Evolutionary conservation across 2,888 invertebrate genomes (phyloP).

Genomic region (Drosophila mulleri): DNA sequence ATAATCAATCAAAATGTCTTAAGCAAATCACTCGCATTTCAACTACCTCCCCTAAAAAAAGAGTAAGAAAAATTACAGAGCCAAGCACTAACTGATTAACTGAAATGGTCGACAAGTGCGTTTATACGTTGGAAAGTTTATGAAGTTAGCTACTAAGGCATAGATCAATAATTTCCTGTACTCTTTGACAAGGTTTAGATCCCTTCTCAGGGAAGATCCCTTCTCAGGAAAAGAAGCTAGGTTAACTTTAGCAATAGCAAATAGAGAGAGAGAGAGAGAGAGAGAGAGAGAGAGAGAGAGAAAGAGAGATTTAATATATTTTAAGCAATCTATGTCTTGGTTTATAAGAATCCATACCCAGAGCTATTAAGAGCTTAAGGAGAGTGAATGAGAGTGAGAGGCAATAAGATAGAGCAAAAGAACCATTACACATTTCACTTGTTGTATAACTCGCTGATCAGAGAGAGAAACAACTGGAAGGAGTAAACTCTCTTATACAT

Average conservation of each 20-base stretch:
- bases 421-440: too few relatives aligned
- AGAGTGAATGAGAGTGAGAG: not conserved
- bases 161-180: not conserved
- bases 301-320: not conserved
- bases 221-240: too few relatives aligned
- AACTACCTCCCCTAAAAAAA: slow-evolving; percentile 60
- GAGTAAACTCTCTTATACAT: too few relatives aligned
- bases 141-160: not conserved
- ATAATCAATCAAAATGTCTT: slow-evolving; percentile 82
- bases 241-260: too few relatives aligned
- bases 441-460: too few relatives aligned
- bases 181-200: too few relatives aligned
- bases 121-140: slow-evolving; percentile 24
- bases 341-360: not conserved
- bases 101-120: slow-evolving; percentile 19
- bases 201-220: too few relatives aligned
- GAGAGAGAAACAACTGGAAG: too few relatives aligned
- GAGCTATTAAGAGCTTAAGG: not conserved
- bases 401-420: too few relatives aligned
- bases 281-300: not conserved
- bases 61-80: slow-evolving; percentile 49
- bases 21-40: slow-evolving; percentile 78
- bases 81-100: slow-evolving; percentile 43
- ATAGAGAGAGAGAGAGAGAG: too few relatives aligned
- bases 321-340: too few relatives aligned